Evolutionary conservation across 1,140 invertebrate genomes (phyloP).

Genomic region (Gryllus bimaculatus): DNA sequence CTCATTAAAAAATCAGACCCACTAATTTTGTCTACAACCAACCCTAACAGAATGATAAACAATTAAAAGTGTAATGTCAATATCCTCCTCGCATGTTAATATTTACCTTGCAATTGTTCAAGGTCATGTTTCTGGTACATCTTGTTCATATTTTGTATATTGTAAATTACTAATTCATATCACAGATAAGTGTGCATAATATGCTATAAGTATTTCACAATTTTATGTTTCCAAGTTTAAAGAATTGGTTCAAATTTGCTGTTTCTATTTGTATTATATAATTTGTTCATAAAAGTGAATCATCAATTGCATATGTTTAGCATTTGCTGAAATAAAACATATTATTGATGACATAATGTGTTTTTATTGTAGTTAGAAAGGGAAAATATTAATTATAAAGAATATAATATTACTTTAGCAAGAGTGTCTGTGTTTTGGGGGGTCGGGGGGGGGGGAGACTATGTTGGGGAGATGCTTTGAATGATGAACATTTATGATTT

Average conservation of each 20-base stretch:
- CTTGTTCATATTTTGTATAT: slow-evolving; percentile 6
- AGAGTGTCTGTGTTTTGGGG: too few species aligned
- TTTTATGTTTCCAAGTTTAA: neutral
- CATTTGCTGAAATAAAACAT: neutral
- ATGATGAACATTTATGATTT: too few species aligned
- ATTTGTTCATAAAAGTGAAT: neutral
- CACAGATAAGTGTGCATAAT: neutral
- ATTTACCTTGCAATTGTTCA: neutral
- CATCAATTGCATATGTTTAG: neutral
- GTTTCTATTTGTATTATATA: slow-evolving; percentile 1
- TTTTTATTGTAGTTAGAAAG: neutral
- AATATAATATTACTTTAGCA: too few species aligned
- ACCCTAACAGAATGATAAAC: neutral
- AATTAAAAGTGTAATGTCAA: neutral
- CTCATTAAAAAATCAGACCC: too few species aligned
- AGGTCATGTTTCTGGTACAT: neutral
- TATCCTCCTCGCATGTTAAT: neutral
- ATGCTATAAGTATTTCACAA: neutral
- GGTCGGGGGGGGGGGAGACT: too few species aligned
- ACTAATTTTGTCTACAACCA: neutral
- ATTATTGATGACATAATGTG: neutral
- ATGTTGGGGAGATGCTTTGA: too few species aligned
- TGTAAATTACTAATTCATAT: neutral
- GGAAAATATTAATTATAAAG: too few species aligned
- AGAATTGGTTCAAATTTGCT: neutral